phyloP scores from a whole-genome alignment of 2,797 vertebrate genomes.

The Sylvilagus floridanus region DNA sequence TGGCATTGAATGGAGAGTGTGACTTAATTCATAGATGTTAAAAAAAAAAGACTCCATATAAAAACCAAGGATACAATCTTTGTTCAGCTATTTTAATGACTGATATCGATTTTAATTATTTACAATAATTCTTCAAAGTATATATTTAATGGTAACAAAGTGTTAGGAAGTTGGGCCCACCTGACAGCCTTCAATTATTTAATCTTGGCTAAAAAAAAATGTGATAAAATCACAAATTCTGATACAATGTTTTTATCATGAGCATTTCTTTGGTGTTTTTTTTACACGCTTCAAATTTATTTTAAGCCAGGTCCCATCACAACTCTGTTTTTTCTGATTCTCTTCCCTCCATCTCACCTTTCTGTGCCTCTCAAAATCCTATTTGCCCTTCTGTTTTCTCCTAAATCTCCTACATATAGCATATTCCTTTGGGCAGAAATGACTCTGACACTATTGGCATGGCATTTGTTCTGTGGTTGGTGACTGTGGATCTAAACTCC shows the following conservation, averaged over 20 bases:
- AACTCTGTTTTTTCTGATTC: not conserved
- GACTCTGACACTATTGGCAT: not conserved
- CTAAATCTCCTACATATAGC: not conserved
- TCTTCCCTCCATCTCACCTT: not conserved
- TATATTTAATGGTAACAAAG: constrained; percentile 69
- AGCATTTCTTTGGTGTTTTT: not conserved
- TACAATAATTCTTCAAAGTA: constrained; percentile 60
- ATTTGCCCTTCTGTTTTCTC: not conserved
- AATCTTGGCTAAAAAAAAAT: constrained; percentile 44
- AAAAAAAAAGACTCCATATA: constrained; percentile 33
- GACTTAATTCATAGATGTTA: constrained; percentile 20
- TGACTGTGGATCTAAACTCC: not conserved
- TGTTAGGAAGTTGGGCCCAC: constrained; percentile 22
- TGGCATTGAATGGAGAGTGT: not conserved
- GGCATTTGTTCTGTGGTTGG: too few relatives aligned
- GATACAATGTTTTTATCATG: constrained; percentile 29
- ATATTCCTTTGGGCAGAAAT: not conserved
- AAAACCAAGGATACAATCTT: constrained; percentile 17
- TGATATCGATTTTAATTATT: constrained; percentile 75
- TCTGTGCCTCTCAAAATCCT: not conserved
- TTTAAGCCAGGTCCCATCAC: not conserved
- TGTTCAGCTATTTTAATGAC: constrained; percentile 68
- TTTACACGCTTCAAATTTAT: constrained; percentile 47
- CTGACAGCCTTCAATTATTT: constrained; percentile 24
- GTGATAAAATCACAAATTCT: constrained; percentile 18